Evolutionary conservation across 2,113 vertebrate genomes (phyloP).

Genomic region (Ophiodon elongatus): DNA sequence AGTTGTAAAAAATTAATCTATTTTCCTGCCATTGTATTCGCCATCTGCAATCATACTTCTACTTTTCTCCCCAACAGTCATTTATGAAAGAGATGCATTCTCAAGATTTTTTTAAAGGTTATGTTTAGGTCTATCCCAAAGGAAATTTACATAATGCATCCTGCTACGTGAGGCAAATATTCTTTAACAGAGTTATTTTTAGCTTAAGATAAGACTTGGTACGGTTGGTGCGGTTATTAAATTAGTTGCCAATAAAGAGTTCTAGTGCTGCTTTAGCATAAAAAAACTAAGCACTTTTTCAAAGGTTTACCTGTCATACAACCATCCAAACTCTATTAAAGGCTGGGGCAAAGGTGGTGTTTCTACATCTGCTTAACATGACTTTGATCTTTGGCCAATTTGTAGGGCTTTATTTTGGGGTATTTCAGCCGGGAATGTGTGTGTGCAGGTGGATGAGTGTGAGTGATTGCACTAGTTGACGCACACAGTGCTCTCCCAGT

Average conservation of each 20-base stretch:
- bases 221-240: neutral
- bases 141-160: slow-evolving; percentile 6
- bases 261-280: neutral
- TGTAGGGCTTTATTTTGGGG: slow-evolving; percentile 21
- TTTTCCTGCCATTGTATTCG: slow-evolving; percentile 32
- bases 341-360: neutral
- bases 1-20: slow-evolving; percentile 31
- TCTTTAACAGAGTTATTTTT: slow-evolving; percentile 4
- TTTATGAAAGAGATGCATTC: slow-evolving; percentile 28
- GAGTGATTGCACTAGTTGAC: slow-evolving; percentile 4
- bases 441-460: slow-evolving; percentile 23
- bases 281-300: neutral
- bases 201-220: neutral
- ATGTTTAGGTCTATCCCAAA: neutral
- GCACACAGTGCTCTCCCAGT: slow-evolving; percentile 63
- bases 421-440: slow-evolving; percentile 33
- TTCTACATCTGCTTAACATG: slow-evolving; percentile 11
- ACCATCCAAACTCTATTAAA: slow-evolving; percentile 25
- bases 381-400: slow-evolving; percentile 53
- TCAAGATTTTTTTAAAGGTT: neutral
- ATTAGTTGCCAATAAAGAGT: neutral
- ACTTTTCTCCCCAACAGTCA: slow-evolving; percentile 2
- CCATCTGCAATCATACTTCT: slow-evolving; percentile 53
- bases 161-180: neutral
- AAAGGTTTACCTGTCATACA: slow-evolving; percentile 13